Conservation (phyloP, 1,140 invertebrate genomes). For the Thaumetopoea pityocampa region DNA sequence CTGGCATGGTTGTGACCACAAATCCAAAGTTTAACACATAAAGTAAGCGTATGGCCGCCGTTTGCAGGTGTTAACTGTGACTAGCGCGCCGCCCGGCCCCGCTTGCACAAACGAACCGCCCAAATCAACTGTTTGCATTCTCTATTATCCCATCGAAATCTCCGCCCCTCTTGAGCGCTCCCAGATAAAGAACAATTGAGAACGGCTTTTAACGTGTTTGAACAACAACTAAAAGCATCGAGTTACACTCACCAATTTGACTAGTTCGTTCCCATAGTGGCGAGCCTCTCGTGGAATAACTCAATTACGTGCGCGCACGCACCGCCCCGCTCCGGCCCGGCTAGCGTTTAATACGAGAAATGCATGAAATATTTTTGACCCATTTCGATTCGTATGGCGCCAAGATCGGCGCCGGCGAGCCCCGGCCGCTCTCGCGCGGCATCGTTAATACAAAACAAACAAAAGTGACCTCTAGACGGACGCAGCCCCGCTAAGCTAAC, state of each 20-base stretch:
- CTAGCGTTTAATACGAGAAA: slow-evolving; percentile 61
- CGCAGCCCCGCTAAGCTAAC: slow-evolving; percentile 64
- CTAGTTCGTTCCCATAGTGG: slow-evolving; percentile 10
- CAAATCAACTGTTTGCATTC: slow-evolving; percentile 57
- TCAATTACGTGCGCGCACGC: slow-evolving; percentile 54
- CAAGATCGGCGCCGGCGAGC: slow-evolving; percentile 63
- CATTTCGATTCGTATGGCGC: slow-evolving; percentile 63
- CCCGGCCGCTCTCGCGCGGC: slow-evolving; percentile 52
- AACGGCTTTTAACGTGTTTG: slow-evolving; percentile 36
- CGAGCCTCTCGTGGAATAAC: slow-evolving; percentile 43
- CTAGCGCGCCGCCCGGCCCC: slow-evolving; percentile 29
- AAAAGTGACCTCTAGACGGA: slow-evolving; percentile 67
- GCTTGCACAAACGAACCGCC: slow-evolving; percentile 65
- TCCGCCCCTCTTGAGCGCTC: slow-evolving; percentile 27
- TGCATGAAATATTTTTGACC: slow-evolving; percentile 68
- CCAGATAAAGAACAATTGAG: slow-evolving; percentile 31
- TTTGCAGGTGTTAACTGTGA: slow-evolving; percentile 60
- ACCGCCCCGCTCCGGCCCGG: slow-evolving; percentile 11
- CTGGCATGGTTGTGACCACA: slow-evolving; percentile 32
- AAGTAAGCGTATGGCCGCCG: slow-evolving; percentile 48
- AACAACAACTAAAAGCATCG: slow-evolving; percentile 52
- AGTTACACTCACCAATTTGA: slow-evolving; percentile 39
- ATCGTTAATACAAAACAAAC: slow-evolving; percentile 74
- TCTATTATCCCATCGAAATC: slow-evolving; percentile 36
- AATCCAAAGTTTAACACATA: slow-evolving; percentile 44